Conservation (phyloP, 2,797 vertebrate species). For the Acrossocheilus wenchowensis region DNA sequence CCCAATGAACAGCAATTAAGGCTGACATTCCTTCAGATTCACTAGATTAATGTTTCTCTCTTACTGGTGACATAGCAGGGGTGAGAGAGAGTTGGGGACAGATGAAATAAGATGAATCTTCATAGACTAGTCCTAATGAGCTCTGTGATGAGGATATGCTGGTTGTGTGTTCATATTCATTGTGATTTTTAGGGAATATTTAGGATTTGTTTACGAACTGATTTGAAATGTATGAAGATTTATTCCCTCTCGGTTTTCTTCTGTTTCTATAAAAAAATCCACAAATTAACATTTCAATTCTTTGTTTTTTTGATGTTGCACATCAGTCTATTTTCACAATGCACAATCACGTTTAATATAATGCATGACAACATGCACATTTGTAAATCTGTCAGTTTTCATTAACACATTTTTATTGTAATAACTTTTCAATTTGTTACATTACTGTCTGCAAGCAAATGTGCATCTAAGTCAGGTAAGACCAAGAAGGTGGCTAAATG, state of each 20-base stretch:
- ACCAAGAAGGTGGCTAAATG: neutral
- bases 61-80: slow-evolving; percentile 21
- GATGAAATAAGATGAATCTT: slow-evolving; percentile 22
- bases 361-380: neutral
- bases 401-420: neutral
- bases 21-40: slow-evolving; percentile 52
- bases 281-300: neutral
- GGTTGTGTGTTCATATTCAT: slow-evolving; percentile 1
- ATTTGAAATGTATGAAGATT: neutral
- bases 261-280: neutral
- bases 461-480: neutral
- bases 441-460: neutral
- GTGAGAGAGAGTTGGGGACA: slow-evolving; percentile 29
- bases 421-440: slow-evolving; percentile 1
- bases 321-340: neutral
- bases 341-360: neutral
- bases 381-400: neutral
- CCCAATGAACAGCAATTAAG: slow-evolving; percentile 52
- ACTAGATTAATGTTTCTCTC: slow-evolving; percentile 47
- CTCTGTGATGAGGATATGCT: slow-evolving; percentile 26
- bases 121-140: slow-evolving; percentile 18
- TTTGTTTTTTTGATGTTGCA: neutral
- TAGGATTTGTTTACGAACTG: neutral
- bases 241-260: neutral
- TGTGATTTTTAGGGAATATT: slow-evolving; percentile 16